Percentiles rank a stretch among this genome's conserved stretches.
Evolutionary conservation across 2,888 invertebrate genomes (phyloP).

Genomic region (Axea sp.): DNA sequence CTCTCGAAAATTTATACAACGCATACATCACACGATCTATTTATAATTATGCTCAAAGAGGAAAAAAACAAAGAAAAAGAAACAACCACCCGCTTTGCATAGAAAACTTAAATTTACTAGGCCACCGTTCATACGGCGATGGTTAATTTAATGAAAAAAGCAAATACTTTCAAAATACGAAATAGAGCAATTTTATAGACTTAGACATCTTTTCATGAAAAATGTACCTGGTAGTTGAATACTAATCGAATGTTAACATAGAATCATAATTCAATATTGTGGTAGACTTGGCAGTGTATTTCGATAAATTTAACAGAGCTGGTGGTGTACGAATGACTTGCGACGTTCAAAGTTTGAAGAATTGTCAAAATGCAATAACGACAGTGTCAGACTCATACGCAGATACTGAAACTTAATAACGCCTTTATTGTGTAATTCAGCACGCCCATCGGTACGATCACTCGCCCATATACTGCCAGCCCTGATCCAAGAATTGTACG

Average conservation of each 20-base stretch:
- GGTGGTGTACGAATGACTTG: constrained; percentile 31
- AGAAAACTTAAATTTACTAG: constrained; percentile 65
- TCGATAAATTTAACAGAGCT: constrained; percentile 48
- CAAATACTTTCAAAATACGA: constrained; percentile 24
- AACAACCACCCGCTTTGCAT: too few relatives aligned
- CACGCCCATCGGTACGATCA: too few relatives aligned
- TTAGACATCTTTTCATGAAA: constrained; percentile 56
- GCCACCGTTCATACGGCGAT: constrained; percentile 75
- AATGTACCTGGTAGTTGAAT: constrained; percentile 57
- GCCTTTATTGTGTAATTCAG: too few relatives aligned
- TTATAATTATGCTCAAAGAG: too few relatives aligned
- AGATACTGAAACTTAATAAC: too few relatives aligned
- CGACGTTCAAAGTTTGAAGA: too few relatives aligned
- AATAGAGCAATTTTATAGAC: constrained; percentile 43
- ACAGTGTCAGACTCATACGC: constrained; percentile 9
- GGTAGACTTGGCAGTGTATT: constrained; percentile 34
- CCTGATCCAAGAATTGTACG: too few relatives aligned
- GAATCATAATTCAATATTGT: constrained; percentile 42
- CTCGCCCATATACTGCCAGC: too few relatives aligned
- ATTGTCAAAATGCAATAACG: too few relatives aligned
- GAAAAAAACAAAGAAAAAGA: too few relatives aligned
- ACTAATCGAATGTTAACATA: constrained; percentile 45
- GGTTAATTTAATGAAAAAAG: constrained; percentile 66
- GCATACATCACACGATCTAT: too few relatives aligned
- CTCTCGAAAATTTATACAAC: too few relatives aligned